A percentile compares a stretch with the other conserved stretches of the same genome.
phyloP scores from a whole-genome alignment of 2,888 invertebrate species.

The Diploptera punctata region DNA sequence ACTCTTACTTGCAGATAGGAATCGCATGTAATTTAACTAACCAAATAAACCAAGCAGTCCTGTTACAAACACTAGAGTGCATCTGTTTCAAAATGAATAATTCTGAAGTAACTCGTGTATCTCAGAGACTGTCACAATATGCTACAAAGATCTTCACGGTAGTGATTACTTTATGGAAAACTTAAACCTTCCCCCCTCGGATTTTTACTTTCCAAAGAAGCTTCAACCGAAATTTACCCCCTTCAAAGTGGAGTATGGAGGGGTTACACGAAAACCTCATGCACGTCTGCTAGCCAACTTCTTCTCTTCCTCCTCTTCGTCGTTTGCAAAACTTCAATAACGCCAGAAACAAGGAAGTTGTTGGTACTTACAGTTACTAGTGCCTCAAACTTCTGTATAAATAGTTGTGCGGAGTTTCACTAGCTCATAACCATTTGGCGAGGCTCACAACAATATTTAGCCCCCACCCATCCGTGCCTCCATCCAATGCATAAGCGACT shows the following conservation, averaged over 20 bases:
- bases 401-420: constrained; percentile 24
- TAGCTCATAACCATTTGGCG: constrained; percentile 26
- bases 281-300: constrained; percentile 5
- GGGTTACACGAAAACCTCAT: neutral
- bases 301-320: neutral
- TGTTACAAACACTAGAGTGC: no score
- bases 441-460: constrained; percentile 24
- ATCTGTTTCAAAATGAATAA: no score
- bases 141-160: neutral
- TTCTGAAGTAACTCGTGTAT: no score
- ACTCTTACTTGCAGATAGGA: no score
- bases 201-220: neutral
- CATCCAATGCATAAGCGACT: neutral
- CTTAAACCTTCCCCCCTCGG: neutral
- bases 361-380: neutral
- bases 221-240: neutral
- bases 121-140: no score
- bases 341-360: constrained; percentile 19
- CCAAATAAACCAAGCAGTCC: no score
- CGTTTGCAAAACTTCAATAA: constrained; percentile 30
- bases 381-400: constrained; percentile 25
- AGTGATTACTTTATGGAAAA: constrained; percentile 29
- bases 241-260: no score
- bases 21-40: no score
- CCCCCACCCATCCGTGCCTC: neutral